Base-by-base conservation (phyloP, 2,888 invertebrate genomes). In the Cybosia mesomella region DNA sequence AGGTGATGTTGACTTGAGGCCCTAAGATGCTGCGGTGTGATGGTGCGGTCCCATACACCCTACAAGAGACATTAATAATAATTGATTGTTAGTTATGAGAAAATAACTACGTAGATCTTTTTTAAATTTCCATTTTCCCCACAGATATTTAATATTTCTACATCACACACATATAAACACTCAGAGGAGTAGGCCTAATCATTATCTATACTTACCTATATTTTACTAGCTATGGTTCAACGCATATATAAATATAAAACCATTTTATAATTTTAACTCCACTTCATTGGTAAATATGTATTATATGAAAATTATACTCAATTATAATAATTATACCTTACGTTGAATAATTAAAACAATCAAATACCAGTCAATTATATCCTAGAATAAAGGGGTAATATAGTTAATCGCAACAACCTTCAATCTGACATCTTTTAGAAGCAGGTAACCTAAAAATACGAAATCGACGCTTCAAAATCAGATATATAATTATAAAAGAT, bases 401-500 rank as follows among this genome's bases (percentile, higher is more conserved):
- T 83, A 79, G 89, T 91, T 84, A 87, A 91, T 89, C 87, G 80
- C 72, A 82, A 70, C 73, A 86, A 80, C 86, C 89, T 92, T 92
- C 90, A 74, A 65, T 68, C 74, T 82, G 78, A 76, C 74, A 71
- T 71, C 65, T 63, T 81, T 79, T 87, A 89, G 88, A 88, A 83
- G 82, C 90, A 90, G 90, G 90, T 90, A 91, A 87, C 75, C 77
- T 84, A 84, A 89, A 91, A 91, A 88, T 88, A 80, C 64, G 80
- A 85, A 88, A 90, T 89, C 87, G 86, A 87, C 85, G 88, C 87
- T 86, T 63, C 84, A 76, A 83, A 87, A 74, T 79, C 86, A 86
- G 87, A 87, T 88, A 85, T 94, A 94, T 94, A 94, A 95, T 95
- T 95, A 94, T 92, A 90, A 89, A 88, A 87, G 90, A 93, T 92